Base-by-base conservation (phyloP, 2,888 invertebrate genomes). In the Folsomia manolachei region DNA sequence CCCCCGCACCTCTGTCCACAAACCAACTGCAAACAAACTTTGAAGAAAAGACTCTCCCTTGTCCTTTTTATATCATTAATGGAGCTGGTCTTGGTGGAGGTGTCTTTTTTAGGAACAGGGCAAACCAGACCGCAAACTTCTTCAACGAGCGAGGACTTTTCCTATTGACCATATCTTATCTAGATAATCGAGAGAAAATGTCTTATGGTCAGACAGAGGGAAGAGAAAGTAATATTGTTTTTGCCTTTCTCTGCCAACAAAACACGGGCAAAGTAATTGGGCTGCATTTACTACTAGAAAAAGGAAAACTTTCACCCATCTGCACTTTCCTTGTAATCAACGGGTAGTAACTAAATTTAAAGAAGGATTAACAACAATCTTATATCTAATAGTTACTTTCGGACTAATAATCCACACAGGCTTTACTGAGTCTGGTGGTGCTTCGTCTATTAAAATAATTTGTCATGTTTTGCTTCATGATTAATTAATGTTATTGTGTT, bases 61-160 rank as follows among this genome's bases (percentile, higher is more conserved):
- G n/a, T n/a, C n/a, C 27, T 72, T 19, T 27, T 52, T 63, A 25
- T 64, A 24, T 56, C n/a, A 56, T 56, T 56, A 56, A 19, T 56
- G 56, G 4, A n/a, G 56, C 4, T 56, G 19, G 56, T 56, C 4
- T 7, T 56, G 19, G 56, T 56, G n/a, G n/a, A n/a, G n/a, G n/a
- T n/a, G n/a, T n/a, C n/a, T n/a, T n/a, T n/a, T n/a, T n/a, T n/a
- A n/a, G n/a, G n/a, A n/a, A 14, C 39, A 39, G 7, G 14, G 39
- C 39, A 4, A n/a, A n/a, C n/a, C n/a, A 11, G 51, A 56, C 56
- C 56, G 21, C 56, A 56, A 56, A 56, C 56, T 51, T 18, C 51
- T 51, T 18, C 9, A n/a, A n/a, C 7, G 39, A 39, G 14, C 19
- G 4, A 56, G 56, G 9, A 56, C 11, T 56, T 56, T 56, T 56